Conservation (phyloP, 2,113 vertebrate species). For the Paracanthobrama guichenoti region DNA sequence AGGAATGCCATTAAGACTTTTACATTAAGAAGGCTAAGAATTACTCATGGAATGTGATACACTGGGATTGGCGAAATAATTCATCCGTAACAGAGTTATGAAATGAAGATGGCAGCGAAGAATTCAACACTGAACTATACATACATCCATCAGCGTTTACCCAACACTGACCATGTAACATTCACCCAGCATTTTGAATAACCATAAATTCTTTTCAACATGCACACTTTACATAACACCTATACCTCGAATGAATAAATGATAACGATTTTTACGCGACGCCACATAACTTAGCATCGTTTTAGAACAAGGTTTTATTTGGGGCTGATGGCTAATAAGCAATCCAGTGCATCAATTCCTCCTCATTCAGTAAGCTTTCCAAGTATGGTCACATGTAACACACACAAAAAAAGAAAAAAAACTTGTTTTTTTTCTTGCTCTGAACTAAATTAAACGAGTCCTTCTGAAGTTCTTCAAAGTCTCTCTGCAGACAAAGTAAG, state of each 20-base stretch:
- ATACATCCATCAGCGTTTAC: slow-evolving; percentile 40
- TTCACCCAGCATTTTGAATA: slow-evolving; percentile 37
- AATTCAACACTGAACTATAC: slow-evolving; percentile 25
- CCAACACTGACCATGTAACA: slow-evolving; percentile 48
- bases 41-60: slow-evolving; percentile 51
- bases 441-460: slow-evolving; percentile 74
- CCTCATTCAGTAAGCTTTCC: slow-evolving; percentile 56
- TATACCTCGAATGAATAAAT: slow-evolving; percentile 36
- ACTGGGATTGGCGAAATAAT: slow-evolving; percentile 46
- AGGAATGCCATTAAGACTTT: slow-evolving; percentile 58
- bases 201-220: slow-evolving; percentile 34
- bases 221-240: slow-evolving; percentile 32
- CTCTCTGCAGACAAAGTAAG: slow-evolving; percentile 57
- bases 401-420: too few relatives aligned
- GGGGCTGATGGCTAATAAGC: slow-evolving; percentile 17
- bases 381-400: slow-evolving; percentile 52
- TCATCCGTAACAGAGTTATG: background rate
- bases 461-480: slow-evolving; percentile 77
- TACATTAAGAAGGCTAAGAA: slow-evolving; percentile 48
- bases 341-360: slow-evolving; percentile 57
- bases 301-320: slow-evolving; percentile 12
- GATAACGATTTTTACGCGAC: background rate
- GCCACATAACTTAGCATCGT: background rate
- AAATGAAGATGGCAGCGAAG: slow-evolving; percentile 37
- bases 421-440: slow-evolving; percentile 78